phyloP scores from a whole-genome alignment of 2,888 invertebrate species.

The Dolomedes plantarius region DNA sequence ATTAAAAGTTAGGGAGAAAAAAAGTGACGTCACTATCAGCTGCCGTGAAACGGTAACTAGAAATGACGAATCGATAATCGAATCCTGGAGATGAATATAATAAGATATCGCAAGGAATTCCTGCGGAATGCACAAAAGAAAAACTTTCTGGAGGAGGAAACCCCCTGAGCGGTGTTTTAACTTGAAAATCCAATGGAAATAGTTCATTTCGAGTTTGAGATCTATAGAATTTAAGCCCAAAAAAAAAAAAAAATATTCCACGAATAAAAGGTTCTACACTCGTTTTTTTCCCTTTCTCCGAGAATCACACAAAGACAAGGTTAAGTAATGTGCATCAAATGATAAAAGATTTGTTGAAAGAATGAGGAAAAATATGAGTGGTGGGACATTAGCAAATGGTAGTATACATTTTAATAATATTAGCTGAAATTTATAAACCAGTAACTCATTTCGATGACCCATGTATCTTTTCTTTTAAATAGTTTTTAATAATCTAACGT shows the following conservation, averaged over 20 bases:
- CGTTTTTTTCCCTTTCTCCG: not conserved
- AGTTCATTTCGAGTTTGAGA: not conserved
- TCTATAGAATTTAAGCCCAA: not conserved
- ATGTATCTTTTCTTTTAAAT: too few relatives aligned
- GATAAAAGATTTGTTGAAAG: not conserved
- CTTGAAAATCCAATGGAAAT: not conserved
- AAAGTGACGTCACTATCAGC: constrained; percentile 26
- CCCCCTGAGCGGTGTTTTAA: not conserved
- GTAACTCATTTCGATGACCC: too few relatives aligned
- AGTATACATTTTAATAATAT: too few relatives aligned
- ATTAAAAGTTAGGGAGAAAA: not conserved
- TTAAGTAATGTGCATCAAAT: not conserved
- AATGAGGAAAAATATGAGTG: not conserved
- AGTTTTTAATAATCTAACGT: too few relatives aligned
- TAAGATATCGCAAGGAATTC: constrained; percentile 1
- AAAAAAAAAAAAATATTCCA: not conserved
- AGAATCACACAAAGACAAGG: not conserved
- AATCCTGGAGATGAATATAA: constrained; percentile 29
- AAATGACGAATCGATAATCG: constrained; percentile 24
- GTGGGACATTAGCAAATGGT: too few relatives aligned
- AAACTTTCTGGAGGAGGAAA: not conserved
- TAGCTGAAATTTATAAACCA: too few relatives aligned
- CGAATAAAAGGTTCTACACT: not conserved
- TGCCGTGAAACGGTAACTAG: constrained; percentile 5
- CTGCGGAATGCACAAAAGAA: not conserved